Conservation (phyloP, 2,113 vertebrate genomes). For the Nicator chloris region DNA sequence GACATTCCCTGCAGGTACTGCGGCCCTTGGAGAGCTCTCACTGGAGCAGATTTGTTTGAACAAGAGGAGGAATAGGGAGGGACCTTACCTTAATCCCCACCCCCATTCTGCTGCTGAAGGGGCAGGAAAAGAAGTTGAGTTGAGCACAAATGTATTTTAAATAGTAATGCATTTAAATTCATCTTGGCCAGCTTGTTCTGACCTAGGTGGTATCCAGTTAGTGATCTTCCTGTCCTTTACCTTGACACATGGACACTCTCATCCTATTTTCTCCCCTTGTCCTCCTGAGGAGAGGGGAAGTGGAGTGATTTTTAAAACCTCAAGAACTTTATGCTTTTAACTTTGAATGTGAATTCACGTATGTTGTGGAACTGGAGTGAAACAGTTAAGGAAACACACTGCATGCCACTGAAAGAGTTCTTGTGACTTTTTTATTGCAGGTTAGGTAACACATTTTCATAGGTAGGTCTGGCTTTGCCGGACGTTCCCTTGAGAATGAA, state of each 20-base stretch:
- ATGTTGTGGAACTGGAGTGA: background rate
- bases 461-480: background rate
- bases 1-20: background rate
- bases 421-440: background rate
- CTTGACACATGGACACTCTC: background rate
- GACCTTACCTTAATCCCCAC: background rate
- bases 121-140: background rate
- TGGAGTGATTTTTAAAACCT: background rate
- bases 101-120: background rate
- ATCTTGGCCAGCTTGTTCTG: background rate
- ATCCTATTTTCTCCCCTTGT: background rate
- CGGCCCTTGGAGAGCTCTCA: background rate
- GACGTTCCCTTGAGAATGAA: background rate
- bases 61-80: background rate
- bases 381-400: background rate
- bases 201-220: background rate
- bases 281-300: background rate
- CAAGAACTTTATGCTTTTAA: background rate
- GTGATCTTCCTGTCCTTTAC: background rate
- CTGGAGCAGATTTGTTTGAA: background rate
- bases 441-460: background rate
- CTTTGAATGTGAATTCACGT: background rate
- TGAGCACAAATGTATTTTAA: background rate
- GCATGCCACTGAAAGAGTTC: background rate
- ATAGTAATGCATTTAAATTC: background rate